These are phyloP conservation scores for Drosophila vallismaia DNA, from an alignment of 2,888 invertebrate genomes.

Conservation along the genomic window DNA sequence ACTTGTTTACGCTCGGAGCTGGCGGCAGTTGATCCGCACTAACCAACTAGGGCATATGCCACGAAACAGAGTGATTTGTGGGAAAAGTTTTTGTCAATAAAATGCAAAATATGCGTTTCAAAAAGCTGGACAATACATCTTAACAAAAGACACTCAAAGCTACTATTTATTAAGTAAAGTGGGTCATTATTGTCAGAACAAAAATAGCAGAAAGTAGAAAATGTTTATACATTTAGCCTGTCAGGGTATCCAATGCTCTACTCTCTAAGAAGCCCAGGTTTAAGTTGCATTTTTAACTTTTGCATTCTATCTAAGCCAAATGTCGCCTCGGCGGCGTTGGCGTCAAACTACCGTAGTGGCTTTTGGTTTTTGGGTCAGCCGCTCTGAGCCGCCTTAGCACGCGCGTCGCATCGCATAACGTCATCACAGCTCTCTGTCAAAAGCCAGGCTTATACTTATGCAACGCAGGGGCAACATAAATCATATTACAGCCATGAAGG, in stretches of 20 bases:
- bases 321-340: slow-evolving; percentile 59
- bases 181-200: background rate
- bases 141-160: background rate
- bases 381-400: slow-evolving; percentile 53
- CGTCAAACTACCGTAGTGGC: slow-evolving; percentile 67
- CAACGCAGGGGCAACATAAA: slow-evolving; percentile 49
- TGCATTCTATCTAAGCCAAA: slow-evolving; percentile 44
- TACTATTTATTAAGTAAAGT: background rate
- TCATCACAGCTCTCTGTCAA: slow-evolving; percentile 32
- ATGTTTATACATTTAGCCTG: background rate
- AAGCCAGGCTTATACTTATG: slow-evolving; percentile 57
- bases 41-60: slow-evolving; percentile 12
- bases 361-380: slow-evolving; percentile 63
- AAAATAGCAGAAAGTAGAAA: background rate
- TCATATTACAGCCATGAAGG: slow-evolving; percentile 24
- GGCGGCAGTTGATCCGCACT: slow-evolving; percentile 12
- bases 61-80: background rate
- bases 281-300: slow-evolving; percentile 27
- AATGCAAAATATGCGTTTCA: background rate
- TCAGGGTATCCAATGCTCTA: background rate
- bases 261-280: background rate
- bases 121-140: too few relatives aligned
- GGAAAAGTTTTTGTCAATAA: background rate
- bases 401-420: slow-evolving; percentile 61
- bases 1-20: slow-evolving; percentile 68